These are phyloP conservation scores for Falco concolor DNA, from an alignment of 2,797 vertebrate genomes.

Conservation along the genomic window DNA sequence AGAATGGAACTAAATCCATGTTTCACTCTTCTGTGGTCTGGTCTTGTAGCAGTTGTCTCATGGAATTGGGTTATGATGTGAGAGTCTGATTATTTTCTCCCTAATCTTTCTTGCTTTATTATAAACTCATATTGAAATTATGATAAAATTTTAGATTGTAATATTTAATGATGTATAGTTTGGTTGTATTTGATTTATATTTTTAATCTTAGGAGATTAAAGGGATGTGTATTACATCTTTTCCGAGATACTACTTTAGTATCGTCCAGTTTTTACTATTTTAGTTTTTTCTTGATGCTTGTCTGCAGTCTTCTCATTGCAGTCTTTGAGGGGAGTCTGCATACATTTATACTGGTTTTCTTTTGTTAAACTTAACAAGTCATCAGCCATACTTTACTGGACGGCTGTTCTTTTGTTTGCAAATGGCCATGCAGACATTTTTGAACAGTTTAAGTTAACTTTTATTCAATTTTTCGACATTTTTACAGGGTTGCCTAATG, in stretches of 20 bases:
- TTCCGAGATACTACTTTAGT: background rate
- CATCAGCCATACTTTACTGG: background rate
- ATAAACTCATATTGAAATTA: background rate
- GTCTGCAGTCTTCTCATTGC: background rate
- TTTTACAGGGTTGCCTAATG: background rate
- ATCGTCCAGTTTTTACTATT: background rate
- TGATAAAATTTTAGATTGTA: background rate
- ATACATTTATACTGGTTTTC: background rate
- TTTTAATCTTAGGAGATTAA: background rate
- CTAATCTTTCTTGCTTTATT: background rate
- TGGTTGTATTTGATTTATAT: background rate
- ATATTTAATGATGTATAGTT: background rate
- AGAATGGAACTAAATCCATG: background rate
- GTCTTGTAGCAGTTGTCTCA: background rate
- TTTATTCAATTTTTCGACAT: background rate
- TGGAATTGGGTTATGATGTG: background rate
- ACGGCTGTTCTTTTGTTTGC: background rate
- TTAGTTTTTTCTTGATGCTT: background rate
- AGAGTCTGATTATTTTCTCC: background rate
- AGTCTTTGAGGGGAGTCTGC: background rate
- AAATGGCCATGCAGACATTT: background rate
- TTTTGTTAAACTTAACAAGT: background rate
- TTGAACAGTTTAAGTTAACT: background rate
- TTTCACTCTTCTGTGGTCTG: background rate
- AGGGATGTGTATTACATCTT: background rate